A percentile compares a stretch with the other conserved stretches of the same genome.
phyloP scores from a whole-genome alignment of 2,113 vertebrate species.

The Apteryx owenii region DNA sequence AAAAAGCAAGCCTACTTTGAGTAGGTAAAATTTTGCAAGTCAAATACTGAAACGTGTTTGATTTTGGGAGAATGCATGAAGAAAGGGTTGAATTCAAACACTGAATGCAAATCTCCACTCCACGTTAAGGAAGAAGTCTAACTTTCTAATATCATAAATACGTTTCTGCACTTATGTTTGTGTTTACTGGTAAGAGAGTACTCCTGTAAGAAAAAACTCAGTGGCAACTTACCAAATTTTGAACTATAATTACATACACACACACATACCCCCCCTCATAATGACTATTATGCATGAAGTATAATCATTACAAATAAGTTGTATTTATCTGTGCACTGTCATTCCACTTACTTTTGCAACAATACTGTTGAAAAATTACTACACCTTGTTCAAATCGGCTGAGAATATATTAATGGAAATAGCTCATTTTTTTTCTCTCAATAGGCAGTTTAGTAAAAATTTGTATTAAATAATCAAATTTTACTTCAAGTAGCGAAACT shows the following conservation, averaged over 20 bases:
- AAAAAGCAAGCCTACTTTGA: neutral
- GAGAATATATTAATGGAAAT: slow-evolving; percentile 8
- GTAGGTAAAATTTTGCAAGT: neutral
- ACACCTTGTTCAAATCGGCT: slow-evolving; percentile 42
- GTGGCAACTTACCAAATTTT: slow-evolving; percentile 13
- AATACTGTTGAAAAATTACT: slow-evolving; percentile 7
- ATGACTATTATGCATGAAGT: slow-evolving; percentile 36
- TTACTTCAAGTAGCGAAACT: neutral
- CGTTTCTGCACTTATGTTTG: slow-evolving; percentile 1
- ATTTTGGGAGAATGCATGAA: neutral
- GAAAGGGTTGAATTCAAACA: neutral
- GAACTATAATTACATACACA: neutral
- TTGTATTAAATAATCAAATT: neutral
- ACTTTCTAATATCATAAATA: neutral
- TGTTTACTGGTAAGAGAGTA: neutral
- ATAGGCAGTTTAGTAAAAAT: neutral
- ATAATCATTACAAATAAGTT: slow-evolving; percentile 28
- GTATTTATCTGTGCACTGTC: slow-evolving; percentile 30
- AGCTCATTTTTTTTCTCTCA: neutral
- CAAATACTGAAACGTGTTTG: neutral
- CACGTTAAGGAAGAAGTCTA: neutral
- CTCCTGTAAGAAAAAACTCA: slow-evolving; percentile 22
- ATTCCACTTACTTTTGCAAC: slow-evolving; percentile 18
- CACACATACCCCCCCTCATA: neutral
- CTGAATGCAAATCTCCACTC: neutral